phyloP scores from a whole-genome alignment of 1,140 invertebrate genomes.

The Papilio machaon region DNA sequence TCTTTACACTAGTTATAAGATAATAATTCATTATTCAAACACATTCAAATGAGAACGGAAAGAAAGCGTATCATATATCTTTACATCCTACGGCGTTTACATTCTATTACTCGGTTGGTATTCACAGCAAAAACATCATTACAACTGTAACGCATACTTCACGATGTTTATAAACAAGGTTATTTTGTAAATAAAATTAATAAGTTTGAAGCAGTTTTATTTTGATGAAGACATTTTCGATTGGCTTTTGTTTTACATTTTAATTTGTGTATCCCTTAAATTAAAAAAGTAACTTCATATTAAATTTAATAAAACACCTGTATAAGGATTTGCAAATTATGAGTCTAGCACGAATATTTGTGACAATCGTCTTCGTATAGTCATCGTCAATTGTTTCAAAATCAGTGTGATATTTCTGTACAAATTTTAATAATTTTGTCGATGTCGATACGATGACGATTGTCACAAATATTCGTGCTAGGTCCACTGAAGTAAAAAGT shows the following conservation, averaged over 20 bases:
- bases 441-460: too few relatives aligned
- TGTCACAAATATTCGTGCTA: too few relatives aligned
- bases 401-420: too few relatives aligned
- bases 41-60: constrained; percentile 19
- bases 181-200: background rate
- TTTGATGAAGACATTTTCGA: too few relatives aligned
- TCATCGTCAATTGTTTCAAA: too few relatives aligned
- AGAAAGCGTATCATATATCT: constrained; percentile 31
- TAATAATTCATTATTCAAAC: constrained; percentile 25
- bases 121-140: constrained; percentile 19
- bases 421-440: too few relatives aligned
- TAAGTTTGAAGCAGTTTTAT: background rate
- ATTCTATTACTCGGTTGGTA: constrained; percentile 30
- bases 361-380: too few relatives aligned
- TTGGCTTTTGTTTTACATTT: background rate
- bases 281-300: background rate
- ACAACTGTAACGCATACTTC: background rate
- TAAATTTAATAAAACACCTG: background rate
- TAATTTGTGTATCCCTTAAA: background rate
- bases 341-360: too few relatives aligned
- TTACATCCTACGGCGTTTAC: constrained; percentile 15
- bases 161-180: background rate
- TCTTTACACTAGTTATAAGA: background rate
- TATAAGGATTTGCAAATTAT: too few relatives aligned
- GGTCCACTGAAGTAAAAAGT: too few relatives aligned